Evolutionary conservation across 1,140 invertebrate genomes (phyloP).

Genomic region (Trinorchestia longiramus): DNA sequence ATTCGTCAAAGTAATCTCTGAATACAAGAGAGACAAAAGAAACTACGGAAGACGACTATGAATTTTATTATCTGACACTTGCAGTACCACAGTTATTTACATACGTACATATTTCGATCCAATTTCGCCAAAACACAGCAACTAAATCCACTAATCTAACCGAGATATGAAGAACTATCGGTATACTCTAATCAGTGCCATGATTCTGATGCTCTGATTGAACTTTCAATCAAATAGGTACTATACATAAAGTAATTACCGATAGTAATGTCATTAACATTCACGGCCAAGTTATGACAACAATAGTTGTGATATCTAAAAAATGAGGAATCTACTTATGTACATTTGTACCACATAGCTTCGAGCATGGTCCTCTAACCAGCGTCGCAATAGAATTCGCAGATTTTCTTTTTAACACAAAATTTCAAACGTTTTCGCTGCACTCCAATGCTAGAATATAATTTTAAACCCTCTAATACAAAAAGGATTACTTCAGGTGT

Average conservation of each 20-base stretch:
- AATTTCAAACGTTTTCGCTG: background rate
- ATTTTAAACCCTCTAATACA: background rate
- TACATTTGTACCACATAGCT: background rate
- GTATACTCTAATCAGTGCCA: background rate
- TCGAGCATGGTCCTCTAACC: background rate
- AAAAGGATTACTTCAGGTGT: background rate
- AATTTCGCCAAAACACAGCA: background rate
- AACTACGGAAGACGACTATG: background rate
- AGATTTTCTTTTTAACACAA: background rate
- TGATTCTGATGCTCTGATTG: too few species aligned
- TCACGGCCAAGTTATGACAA: background rate
- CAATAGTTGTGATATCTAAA: background rate
- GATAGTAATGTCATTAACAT: background rate
- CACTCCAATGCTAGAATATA: background rate
- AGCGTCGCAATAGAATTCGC: background rate
- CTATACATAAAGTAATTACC: background rate
- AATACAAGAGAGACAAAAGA: background rate
- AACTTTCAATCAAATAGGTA: too few species aligned
- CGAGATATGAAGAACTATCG: background rate
- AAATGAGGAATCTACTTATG: background rate
- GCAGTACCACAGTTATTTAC: background rate
- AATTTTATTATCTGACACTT: constrained; percentile 1
- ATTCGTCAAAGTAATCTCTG: too few species aligned
- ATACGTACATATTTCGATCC: background rate
- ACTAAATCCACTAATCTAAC: background rate